Percentiles rank a stretch among this genome's conserved stretches.
Conservation (phyloP, 64 coral and sea anemone species). For the Montipora cactus region DNA sequence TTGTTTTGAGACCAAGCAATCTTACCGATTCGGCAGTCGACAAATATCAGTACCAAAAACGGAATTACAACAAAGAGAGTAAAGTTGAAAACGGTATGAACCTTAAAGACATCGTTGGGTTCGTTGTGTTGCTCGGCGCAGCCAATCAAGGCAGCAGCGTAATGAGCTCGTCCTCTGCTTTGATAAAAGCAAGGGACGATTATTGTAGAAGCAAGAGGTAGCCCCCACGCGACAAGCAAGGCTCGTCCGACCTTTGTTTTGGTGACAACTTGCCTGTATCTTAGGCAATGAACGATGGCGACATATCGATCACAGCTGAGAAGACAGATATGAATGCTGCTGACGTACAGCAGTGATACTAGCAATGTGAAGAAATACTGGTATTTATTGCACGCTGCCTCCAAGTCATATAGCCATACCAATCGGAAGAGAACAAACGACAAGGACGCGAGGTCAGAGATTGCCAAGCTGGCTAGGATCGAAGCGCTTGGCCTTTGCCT, state of each 20-base stretch:
- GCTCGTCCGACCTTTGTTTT: neutral
- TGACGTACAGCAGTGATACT: neutral
- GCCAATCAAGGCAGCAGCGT: neutral
- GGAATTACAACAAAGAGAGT: slow-evolving; percentile 13
- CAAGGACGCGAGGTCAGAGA: slow-evolving; percentile 10
- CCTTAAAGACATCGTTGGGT: neutral
- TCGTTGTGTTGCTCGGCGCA: neutral
- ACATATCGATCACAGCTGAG: slow-evolving; percentile 59
- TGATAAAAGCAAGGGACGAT: neutral
- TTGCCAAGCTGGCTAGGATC: slow-evolving; percentile 53
- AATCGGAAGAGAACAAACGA: slow-evolving; percentile 26
- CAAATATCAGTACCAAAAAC: slow-evolving; percentile 38
- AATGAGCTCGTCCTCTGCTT: neutral
- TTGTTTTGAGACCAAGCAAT: slow-evolving; percentile 39
- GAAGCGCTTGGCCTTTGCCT: slow-evolving; percentile 9
- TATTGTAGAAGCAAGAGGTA: neutral
- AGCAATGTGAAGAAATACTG: neutral
- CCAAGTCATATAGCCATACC: neutral
- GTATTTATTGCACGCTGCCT: neutral
- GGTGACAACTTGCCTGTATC: slow-evolving; percentile 12
- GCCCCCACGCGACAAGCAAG: neutral
- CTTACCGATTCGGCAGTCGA: slow-evolving; percentile 55
- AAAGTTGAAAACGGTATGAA: slow-evolving; percentile 28
- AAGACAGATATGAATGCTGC: slow-evolving; percentile 18
- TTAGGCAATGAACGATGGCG: slow-evolving; percentile 28